Conservation (phyloP, 2,113 vertebrate species). For the Myrmecobius fasciatus region DNA sequence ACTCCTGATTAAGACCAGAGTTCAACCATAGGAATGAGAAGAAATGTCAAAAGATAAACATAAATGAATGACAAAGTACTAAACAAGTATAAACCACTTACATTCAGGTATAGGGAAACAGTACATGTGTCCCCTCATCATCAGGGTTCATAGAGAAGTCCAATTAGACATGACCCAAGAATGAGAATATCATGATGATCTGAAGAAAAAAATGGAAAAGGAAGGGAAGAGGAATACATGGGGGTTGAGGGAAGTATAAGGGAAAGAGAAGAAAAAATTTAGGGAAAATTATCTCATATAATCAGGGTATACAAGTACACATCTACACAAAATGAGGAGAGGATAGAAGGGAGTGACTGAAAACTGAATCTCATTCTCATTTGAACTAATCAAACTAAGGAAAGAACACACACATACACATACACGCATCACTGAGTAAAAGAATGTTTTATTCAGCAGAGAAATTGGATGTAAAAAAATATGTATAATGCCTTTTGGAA, state of each 20-base stretch:
- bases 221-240: not conserved
- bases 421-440: not conserved
- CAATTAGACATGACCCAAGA: not conserved
- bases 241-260: not conserved
- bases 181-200: not conserved
- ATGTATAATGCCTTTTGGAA: too few relatives aligned
- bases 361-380: not conserved
- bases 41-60: not conserved
- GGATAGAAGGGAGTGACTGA: not conserved
- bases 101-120: not conserved
- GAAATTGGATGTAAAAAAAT: not conserved
- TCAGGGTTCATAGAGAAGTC: not conserved
- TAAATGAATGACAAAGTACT: not conserved
- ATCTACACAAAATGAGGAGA: not conserved
- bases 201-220: not conserved
- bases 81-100: not conserved
- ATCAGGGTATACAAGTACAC: not conserved
- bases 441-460: not conserved
- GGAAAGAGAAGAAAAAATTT: not conserved
- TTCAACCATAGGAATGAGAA: not conserved
- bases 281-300: not conserved
- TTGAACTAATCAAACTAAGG: not conserved
- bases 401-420: not conserved
- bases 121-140: not conserved
- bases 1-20: not conserved